These are phyloP conservation scores for Turdus rufiventris DNA, from an alignment of 2,113 vertebrate species.

Conservation along the genomic window DNA sequence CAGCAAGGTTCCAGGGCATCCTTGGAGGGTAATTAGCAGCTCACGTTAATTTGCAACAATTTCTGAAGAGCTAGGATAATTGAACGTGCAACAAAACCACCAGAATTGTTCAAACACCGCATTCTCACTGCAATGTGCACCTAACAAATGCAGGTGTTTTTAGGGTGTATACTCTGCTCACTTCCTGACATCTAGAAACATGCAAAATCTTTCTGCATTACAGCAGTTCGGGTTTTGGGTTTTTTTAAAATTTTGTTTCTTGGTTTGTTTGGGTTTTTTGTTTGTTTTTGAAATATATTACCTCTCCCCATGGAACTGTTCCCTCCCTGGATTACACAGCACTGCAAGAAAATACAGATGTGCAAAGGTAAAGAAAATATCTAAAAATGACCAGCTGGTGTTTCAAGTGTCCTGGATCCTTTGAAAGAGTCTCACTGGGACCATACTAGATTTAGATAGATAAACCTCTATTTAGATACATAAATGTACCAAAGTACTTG, in stretches of 20 bases:
- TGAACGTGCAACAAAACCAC: not conserved
- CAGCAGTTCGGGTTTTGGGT: fast-evolving
- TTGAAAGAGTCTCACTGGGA: not conserved
- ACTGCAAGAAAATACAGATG: not conserved
- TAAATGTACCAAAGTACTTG: not conserved
- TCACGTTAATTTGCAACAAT: slow-evolving; percentile 16
- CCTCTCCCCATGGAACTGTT: not conserved
- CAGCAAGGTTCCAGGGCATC: not conserved
- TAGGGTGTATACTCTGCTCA: not conserved
- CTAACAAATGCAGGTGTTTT: not conserved
- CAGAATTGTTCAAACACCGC: not conserved
- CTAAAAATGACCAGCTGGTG: not conserved
- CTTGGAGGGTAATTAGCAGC: not conserved
- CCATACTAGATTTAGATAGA: not conserved
- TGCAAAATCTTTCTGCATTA: not conserved
- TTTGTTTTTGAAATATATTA: not conserved
- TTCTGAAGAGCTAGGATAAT: not conserved
- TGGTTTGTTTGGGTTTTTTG: not conserved
- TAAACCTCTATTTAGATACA: not conserved
- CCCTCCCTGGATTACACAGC: not conserved
- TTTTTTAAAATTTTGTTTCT: too few relatives aligned
- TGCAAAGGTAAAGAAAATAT: not conserved
- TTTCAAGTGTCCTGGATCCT: not conserved
- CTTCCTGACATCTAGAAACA: not conserved
- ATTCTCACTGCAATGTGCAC: not conserved